Percentiles rank a stretch among this genome's conserved stretches.
Conservation (phyloP, 2,113 vertebrate species). For the Tringa solitaria region DNA sequence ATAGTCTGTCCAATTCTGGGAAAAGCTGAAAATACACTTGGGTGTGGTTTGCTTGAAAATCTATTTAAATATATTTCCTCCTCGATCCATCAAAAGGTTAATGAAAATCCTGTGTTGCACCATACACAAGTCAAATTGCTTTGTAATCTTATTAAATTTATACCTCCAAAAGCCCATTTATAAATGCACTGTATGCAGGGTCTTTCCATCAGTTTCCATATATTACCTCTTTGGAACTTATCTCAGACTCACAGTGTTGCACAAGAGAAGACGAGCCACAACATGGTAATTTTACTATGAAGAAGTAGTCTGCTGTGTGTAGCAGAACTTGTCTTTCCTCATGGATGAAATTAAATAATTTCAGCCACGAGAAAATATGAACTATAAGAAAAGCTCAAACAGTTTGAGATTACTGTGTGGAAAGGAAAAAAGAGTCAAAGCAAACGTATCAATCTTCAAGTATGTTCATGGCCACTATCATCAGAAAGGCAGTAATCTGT, state of each 20-base stretch:
- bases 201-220: background rate
- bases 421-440: background rate
- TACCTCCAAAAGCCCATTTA: background rate
- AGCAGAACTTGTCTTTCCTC: background rate
- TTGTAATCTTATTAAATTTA: background rate
- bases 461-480: background rate
- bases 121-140: background rate
- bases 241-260: background rate
- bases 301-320: background rate
- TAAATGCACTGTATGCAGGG: background rate
- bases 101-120: background rate
- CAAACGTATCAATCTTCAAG: background rate
- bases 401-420: background rate
- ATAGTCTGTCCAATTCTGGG: background rate
- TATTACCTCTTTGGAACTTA: background rate
- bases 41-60: background rate
- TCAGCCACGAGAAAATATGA: background rate
- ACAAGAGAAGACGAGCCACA: background rate
- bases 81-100: background rate
- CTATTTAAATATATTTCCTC: background rate
- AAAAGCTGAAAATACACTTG: background rate
- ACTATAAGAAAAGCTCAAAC: background rate
- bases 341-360: background rate
- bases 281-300: background rate
- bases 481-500: background rate